phyloP scores from a whole-genome alignment of 2,797 vertebrate genomes.

The Sebastes hubbsi region DNA sequence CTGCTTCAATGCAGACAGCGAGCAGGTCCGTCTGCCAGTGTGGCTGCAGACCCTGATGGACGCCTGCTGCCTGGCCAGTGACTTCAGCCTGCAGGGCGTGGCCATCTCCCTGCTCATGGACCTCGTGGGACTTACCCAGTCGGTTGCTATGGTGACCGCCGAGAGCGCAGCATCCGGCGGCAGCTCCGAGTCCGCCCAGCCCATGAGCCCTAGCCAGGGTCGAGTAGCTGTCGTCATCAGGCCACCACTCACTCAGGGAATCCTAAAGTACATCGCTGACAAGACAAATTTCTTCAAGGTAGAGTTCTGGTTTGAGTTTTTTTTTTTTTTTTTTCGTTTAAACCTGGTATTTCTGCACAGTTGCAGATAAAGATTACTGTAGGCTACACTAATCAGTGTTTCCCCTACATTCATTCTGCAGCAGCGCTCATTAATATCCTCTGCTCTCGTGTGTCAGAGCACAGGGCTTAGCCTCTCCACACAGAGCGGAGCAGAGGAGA shows the following conservation, averaged over 20 bases:
- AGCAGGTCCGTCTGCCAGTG: constrained; percentile 86
- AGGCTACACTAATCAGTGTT: too few relatives aligned
- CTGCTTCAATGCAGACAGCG: constrained; percentile 81
- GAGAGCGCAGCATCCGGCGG: constrained; percentile 83
- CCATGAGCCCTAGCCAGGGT: constrained; percentile 96
- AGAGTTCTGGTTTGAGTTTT: constrained; percentile 15
- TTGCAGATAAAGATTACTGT: too few relatives aligned
- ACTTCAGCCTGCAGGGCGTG: constrained; percentile 92
- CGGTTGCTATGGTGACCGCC: constrained; percentile 92
- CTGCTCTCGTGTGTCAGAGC: too few relatives aligned
- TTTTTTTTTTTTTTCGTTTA: too few relatives aligned
- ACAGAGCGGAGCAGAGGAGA: too few relatives aligned
- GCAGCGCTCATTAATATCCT: too few relatives aligned
- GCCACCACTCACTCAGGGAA: constrained; percentile 95
- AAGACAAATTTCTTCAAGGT: constrained; percentile 98
- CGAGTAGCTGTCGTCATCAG: constrained; percentile 97
- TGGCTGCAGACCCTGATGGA: constrained; percentile 98
- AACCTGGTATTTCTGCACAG: too few relatives aligned
- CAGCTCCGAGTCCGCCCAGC: constrained; percentile 84
- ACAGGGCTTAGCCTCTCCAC: too few relatives aligned
- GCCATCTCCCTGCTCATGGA: constrained; percentile 97
- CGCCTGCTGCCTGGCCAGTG: constrained; percentile 88
- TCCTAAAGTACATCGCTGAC: constrained; percentile 93
- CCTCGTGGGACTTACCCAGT: constrained; percentile 94
- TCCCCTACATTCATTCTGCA: too few relatives aligned